phyloP scores from a whole-genome alignment of 2,113 vertebrate genomes.

The Myanophis thanlyinensis region DNA sequence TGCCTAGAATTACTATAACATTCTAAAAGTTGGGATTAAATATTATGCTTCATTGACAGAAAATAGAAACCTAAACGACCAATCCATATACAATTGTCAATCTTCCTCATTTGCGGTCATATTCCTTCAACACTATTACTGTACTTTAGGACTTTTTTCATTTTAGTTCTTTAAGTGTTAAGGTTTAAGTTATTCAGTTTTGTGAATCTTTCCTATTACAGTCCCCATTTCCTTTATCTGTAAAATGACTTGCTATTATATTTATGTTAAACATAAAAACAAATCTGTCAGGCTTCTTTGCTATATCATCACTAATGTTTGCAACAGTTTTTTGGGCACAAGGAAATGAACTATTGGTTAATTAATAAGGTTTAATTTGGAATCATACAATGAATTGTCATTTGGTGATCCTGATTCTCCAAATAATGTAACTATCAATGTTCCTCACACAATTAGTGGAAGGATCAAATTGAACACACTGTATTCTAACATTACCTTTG shows the following conservation, averaged over 20 bases:
- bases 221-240: slow-evolving; percentile 1
- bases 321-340: not conserved
- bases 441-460: not conserved
- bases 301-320: not conserved
- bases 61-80: slow-evolving; percentile 60
- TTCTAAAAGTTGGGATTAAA: slow-evolving; percentile 53
- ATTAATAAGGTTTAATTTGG: not conserved
- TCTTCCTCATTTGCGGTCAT: slow-evolving; percentile 38
- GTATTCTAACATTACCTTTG: not conserved
- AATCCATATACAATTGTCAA: slow-evolving; percentile 43
- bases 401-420: not conserved
- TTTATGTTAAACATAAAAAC: not conserved
- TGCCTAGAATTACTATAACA: slow-evolving; percentile 45
- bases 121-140: slow-evolving; percentile 23
- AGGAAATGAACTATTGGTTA: not conserved
- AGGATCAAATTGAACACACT: not conserved
- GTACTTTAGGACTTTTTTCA: slow-evolving; percentile 29
- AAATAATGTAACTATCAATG: not conserved
- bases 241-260: not conserved
- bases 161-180: slow-evolving; percentile 30
- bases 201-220: not conserved
- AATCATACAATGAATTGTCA: not conserved
- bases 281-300: not conserved
- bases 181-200: not conserved
- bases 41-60: slow-evolving; percentile 62